These are phyloP conservation scores for Drosophila tani DNA, from an alignment of 1,140 invertebrate species.

Conservation along the genomic window DNA sequence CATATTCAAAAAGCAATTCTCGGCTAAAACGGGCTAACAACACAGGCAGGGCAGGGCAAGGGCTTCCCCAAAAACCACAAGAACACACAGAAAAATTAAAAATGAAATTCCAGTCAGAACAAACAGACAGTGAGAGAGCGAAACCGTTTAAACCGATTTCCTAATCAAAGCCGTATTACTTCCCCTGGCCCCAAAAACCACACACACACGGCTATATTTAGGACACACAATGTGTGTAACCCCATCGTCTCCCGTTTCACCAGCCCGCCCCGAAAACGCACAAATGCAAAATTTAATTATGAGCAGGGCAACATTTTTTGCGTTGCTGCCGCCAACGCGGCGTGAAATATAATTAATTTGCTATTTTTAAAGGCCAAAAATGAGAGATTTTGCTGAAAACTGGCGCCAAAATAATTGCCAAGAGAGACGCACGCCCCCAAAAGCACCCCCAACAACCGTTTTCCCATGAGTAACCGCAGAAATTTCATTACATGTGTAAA, in stretches of 20 bases:
- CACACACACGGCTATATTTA: conserved; percentile 11
- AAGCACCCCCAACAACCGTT: not conserved
- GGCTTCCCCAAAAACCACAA: conserved; percentile 15
- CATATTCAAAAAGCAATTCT: conserved; percentile 78
- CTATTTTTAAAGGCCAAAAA: conserved; percentile 58
- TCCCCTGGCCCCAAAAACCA: conserved; percentile 8
- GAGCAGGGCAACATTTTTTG: conserved; percentile 28
- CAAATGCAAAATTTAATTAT: conserved; percentile 70
- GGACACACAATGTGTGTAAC: not conserved
- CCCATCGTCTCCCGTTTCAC: not conserved
- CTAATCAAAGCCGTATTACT: conserved; percentile 77
- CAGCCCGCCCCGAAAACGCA: conserved; percentile 1
- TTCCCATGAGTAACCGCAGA: conserved; percentile 53
- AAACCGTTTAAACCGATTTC: conserved; percentile 76
- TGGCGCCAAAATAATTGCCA: conserved; percentile 52
- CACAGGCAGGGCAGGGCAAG: not conserved
- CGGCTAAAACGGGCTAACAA: conserved; percentile 50
- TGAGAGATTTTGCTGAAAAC: conserved; percentile 51
- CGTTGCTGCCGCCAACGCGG: conserved; percentile 24
- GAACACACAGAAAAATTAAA: conserved; percentile 37
- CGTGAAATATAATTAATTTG: conserved; percentile 67
- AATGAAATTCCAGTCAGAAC: conserved; percentile 43
- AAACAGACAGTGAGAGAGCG: conserved; percentile 20
- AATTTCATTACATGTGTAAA: conserved; percentile 78
- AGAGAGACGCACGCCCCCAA: conserved; percentile 11